Base-by-base conservation (phyloP, 2,888 invertebrate genomes). In the Metopia argyrocephala region DNA sequence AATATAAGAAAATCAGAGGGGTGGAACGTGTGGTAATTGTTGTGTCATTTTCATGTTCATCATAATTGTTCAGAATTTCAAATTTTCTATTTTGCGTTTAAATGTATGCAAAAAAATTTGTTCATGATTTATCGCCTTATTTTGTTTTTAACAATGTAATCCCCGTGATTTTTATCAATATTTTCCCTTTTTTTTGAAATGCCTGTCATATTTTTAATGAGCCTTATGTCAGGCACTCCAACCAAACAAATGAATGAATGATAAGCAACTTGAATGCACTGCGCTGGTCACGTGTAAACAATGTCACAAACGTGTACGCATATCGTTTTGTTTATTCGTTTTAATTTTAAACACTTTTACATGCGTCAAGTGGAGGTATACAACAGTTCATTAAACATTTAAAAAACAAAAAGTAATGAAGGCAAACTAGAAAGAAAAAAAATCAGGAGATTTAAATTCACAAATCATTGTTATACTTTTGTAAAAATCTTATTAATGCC, bases 151-250 rank as follows among this genome's bases (percentile, higher is more conserved):
- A 66, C 54, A 56, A 61, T 74, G 81, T 78, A 73, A 81, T 79
- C 79, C n/a, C n/a, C 71, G 79, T 84, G 84, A 84, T 84, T 85
- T 82, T 85, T 87, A 87, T 87, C 87, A 78, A 76, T 69, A 48
- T n/a, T n/a, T n/a, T n/a, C n/a, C n/a, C n/a, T n/a, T n/a, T n/a
- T 83, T 62, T 31, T 85, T 73, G 80, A 3, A 76, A 76, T 69
- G 86, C 85, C 86, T 86, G 86, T 87, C 85, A 85, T 84, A 81
- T 75, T 84, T 84, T 86, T 81, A 79, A 79, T 76, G 79, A 76
- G 76, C 69, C 74, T 69, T 82, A 76, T 78, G 78, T 52, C 69
- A 52, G 9, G 46, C 1, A n/a, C n/a, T 5, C 6, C 54, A 66
- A 57, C 54, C 6, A 23, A n/a, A n/a, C n/a, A n/a, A n/a, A n/a